These are phyloP conservation scores for Drosophila saltans DNA, from an alignment of 1,140 invertebrate genomes.

Conservation along the genomic window DNA sequence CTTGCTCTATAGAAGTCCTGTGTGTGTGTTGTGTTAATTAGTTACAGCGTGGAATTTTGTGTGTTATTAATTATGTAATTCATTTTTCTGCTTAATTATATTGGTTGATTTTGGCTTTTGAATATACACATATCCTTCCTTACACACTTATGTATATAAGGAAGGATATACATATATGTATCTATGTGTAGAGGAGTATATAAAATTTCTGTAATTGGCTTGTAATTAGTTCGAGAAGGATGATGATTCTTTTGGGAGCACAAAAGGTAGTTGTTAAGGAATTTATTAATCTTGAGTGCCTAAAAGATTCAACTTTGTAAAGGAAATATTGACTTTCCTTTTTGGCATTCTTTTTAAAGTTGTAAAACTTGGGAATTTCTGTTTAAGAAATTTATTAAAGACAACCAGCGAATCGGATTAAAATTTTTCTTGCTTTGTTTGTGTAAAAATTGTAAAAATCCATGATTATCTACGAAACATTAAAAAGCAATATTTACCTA, in stretches of 20 bases:
- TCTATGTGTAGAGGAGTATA: constrained; percentile 36
- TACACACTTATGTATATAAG: not conserved
- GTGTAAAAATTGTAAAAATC: too few relatives aligned
- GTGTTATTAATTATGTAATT: constrained; percentile 64
- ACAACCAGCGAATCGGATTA: too few relatives aligned
- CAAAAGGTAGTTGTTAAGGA: not conserved
- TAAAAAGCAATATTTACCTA: too few relatives aligned
- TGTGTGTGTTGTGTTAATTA: constrained; percentile 47
- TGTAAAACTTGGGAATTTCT: too few relatives aligned
- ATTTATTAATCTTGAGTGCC: constrained; percentile 16
- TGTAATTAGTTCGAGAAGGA: constrained; percentile 48
- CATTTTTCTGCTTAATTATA: constrained; percentile 63
- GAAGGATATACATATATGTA: constrained; percentile 8
- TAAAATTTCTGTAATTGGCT: constrained; percentile 57
- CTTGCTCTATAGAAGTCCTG: not conserved
- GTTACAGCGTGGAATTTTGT: constrained; percentile 48
- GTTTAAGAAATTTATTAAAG: too few relatives aligned
- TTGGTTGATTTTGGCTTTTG: constrained; percentile 28
- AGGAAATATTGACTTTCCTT: too few relatives aligned
- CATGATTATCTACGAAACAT: too few relatives aligned
- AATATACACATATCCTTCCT: not conserved
- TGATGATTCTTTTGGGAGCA: constrained; percentile 14
- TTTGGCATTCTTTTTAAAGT: too few relatives aligned
- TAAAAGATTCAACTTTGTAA: too few relatives aligned
- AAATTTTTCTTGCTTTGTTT: too few relatives aligned